Percentiles rank a stretch among this genome's conserved stretches.
Conservation (phyloP, 2,113 vertebrate genomes). For the Brachyhypopomus occidentalis region DNA sequence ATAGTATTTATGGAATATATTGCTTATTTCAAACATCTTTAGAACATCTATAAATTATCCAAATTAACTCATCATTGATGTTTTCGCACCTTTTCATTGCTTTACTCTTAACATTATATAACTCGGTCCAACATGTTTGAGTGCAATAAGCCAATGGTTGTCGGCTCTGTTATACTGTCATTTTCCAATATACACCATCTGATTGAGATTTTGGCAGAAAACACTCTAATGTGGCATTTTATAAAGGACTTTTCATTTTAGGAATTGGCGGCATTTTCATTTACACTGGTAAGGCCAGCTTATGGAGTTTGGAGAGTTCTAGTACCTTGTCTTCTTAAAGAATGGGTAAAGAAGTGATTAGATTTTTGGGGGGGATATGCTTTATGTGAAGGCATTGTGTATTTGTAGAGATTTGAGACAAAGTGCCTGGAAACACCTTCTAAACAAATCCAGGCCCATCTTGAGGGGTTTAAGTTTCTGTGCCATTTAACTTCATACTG, state of each 20-base stretch:
- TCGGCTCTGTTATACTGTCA: slow-evolving; percentile 34
- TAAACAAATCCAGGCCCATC: neutral
- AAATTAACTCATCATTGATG: slow-evolving; percentile 17
- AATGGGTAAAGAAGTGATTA: neutral
- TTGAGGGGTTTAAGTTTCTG: slow-evolving; percentile 1
- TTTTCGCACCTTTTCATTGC: neutral
- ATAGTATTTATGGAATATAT: slow-evolving; percentile 1
- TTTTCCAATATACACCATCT: neutral
- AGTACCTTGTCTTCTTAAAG: neutral
- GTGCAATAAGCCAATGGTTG: slow-evolving; percentile 51
- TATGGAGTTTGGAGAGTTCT: neutral
- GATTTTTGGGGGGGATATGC: neutral
- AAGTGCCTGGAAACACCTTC: slow-evolving; percentile 65
- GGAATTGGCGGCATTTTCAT: neutral
- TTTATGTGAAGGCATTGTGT: neutral
- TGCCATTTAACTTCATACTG: slow-evolving; percentile 10
- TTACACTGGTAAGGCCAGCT: neutral
- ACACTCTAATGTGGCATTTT: slow-evolving; percentile 21
- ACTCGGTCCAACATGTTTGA: slow-evolving; percentile 31
- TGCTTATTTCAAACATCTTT: neutral
- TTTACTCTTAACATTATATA: slow-evolving; percentile 17
- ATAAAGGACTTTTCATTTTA: slow-evolving; percentile 15
- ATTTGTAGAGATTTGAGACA: slow-evolving; percentile 22
- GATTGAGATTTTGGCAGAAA: slow-evolving; percentile 7
- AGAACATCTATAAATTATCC: slow-evolving; percentile 19